Base-by-base conservation (phyloP, 1,140 invertebrate genomes). In the Cataglyphis hispanica region DNA sequence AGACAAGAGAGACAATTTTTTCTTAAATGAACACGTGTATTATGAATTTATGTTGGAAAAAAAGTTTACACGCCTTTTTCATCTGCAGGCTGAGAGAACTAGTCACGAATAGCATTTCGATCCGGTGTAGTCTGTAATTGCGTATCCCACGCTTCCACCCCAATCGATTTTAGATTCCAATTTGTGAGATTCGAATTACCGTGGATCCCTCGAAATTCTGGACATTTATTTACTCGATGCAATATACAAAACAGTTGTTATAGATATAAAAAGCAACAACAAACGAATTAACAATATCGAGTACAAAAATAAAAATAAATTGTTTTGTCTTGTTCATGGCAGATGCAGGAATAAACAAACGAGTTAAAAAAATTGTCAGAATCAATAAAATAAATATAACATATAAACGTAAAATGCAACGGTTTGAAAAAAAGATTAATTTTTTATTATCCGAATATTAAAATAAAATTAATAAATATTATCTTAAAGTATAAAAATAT, bases 171-270 rank as follows among this genome's bases (percentile, higher is more conserved):
- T 27, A n/a, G 10, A 64, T 77, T 77, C 40, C 8, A 46, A 46
- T 77, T 77, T 77, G 56, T 43, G 58, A 31, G 58, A 77, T 16
- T 77, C 25, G 58, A 77, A 46, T 77, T 77, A 77, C 58, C 7
- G 10, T 10, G 37, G 27, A 64, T 77, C 75, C 37, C 37, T 64
- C 25, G 37, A 74, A 77, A 34, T 77, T 77, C 40, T 46, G 11
- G n/a, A 27, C 5, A 63, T 63, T 61, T 76, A 61, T 76, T 76
- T 61, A 27, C 22, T 43, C 46, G 19, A 25, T 8, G n/a, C 16
- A n/a, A n/a, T 16, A 7, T 31, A n/a, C 1, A 34, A 13, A 27
- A 31, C 25, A 27, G 16, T 40, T n/a, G 22, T 25, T 13, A 3
- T 74, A 11, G 31, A 37, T 75, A 60, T 75, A 25, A 27, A 31